phyloP scores from a whole-genome alignment of 2,113 vertebrate genomes.

The Eonycteris spelaea region DNA sequence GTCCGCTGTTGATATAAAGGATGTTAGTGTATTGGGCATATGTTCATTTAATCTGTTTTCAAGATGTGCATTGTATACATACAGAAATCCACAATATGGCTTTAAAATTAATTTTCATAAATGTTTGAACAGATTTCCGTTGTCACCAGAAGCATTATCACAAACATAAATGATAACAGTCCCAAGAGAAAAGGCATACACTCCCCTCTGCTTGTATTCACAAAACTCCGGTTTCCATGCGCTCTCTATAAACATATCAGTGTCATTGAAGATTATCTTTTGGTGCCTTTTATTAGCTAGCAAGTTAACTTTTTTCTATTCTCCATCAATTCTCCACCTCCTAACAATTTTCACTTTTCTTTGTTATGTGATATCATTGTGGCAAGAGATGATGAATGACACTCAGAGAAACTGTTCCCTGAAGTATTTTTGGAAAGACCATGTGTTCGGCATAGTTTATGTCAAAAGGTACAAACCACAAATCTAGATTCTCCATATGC shows the following conservation, averaged over 20 bases:
- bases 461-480: conserved; percentile 65
- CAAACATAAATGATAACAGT: not conserved
- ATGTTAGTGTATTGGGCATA: not conserved
- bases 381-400: conserved; percentile 66
- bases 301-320: not conserved
- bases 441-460: conserved; percentile 63
- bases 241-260: not conserved
- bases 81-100: not conserved
- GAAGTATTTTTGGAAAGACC: conserved; percentile 70
- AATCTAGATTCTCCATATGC: conserved; percentile 46
- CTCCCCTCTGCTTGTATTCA: not conserved
- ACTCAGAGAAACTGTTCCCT: conserved; percentile 32
- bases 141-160: not conserved
- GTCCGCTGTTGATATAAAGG: not conserved
- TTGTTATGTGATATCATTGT: conserved; percentile 45
- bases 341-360: conserved; percentile 46
- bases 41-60: conserved; percentile 16
- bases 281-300: not conserved
- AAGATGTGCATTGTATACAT: not conserved
- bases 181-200: not conserved
- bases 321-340: not conserved
- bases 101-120: not conserved
- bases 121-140: not conserved
- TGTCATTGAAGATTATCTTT: not conserved
- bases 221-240: not conserved